phyloP scores from a whole-genome alignment of 2,888 invertebrate species.

The Teleogryllus oceanicus region DNA sequence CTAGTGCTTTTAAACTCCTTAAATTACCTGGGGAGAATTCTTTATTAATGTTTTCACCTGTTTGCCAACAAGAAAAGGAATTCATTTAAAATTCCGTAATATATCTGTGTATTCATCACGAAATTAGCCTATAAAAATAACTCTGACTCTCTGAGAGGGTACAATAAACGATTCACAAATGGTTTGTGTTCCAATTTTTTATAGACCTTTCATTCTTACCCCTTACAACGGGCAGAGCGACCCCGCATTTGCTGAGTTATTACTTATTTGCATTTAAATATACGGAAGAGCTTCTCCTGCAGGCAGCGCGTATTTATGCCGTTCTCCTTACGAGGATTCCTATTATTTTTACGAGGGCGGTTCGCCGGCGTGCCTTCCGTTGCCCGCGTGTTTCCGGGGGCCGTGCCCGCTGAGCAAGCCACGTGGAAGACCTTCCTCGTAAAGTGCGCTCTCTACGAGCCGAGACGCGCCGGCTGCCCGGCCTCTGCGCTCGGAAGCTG shows the following conservation, averaged over 20 bases:
- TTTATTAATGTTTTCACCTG: too few species aligned
- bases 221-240: neutral
- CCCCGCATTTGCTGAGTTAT: neutral
- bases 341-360: neutral
- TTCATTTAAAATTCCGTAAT: neutral
- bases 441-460: neutral
- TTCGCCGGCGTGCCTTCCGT: neutral
- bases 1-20: too few species aligned
- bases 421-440: neutral
- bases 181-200: neutral
- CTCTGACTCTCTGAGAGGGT: neutral
- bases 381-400: neutral
- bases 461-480: neutral
- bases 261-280: constrained; percentile 18
- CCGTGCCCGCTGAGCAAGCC: neutral
- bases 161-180: constrained; percentile 9
- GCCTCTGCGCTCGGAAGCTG: neutral
- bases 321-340: neutral
- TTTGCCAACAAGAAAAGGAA: neutral
- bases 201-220: constrained; percentile 1
- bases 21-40: too few species aligned
- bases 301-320: neutral
- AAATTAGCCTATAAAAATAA: constrained; percentile 4
- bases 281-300: neutral
- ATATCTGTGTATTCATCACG: neutral